Conservation (phyloP, 2,888 invertebrate genomes). For the Ochropleura plecta region DNA sequence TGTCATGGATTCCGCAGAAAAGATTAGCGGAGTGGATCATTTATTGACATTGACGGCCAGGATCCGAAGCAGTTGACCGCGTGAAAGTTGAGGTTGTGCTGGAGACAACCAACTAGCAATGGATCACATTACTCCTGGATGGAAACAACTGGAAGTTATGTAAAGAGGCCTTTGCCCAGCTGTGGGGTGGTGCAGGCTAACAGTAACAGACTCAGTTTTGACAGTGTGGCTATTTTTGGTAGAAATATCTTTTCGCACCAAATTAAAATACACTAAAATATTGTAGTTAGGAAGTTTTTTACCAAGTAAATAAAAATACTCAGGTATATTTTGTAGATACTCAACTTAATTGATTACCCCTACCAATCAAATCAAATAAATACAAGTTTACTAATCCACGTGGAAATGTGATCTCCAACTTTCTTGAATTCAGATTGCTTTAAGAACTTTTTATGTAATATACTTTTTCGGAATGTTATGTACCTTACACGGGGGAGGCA, state of each 20-base stretch:
- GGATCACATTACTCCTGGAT: background rate
- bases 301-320: background rate
- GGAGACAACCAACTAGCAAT: background rate
- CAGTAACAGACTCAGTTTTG: background rate
- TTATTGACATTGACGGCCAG: background rate
- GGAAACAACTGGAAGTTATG: background rate
- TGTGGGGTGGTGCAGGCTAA: background rate
- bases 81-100: background rate
- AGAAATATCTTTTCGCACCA: background rate
- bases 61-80: background rate
- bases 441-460: slow-evolving; percentile 39
- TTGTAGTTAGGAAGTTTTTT: background rate
- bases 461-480: slow-evolving; percentile 16
- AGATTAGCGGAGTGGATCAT: background rate
- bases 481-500: background rate
- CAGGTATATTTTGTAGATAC: background rate
- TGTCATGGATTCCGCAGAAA: no score
- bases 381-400: background rate
- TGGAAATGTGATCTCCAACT: slow-evolving; percentile 21
- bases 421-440: slow-evolving; percentile 20
- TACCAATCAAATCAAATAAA: background rate
- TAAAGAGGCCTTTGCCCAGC: background rate
- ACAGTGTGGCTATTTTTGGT: background rate
- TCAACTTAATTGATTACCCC: background rate
- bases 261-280: background rate